Evolutionary conservation across 1,140 invertebrate genomes (phyloP), one percentile per base, ranked within the genome.

Genomic region (Varroa destructor): DNA sequence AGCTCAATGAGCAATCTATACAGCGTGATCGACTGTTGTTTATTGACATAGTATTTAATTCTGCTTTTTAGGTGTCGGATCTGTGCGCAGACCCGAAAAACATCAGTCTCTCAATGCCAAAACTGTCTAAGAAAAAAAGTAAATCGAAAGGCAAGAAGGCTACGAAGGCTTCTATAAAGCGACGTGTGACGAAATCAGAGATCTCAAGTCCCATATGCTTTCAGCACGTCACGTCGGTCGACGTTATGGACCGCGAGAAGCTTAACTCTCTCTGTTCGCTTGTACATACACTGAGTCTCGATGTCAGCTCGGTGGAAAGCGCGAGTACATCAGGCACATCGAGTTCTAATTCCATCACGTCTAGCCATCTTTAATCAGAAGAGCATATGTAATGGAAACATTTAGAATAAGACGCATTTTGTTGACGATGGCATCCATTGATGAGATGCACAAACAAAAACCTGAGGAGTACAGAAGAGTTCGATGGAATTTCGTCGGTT

Each of bases 131-230:
- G 70, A 76, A 77, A 55, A 67, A 75, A 75, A 55, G 71, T 73
- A 71, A 77, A 64, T 57, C 72, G 25, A 12, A 40, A 8, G 73
- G 75, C 76, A 84, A 83, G 78, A 83, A 84, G 76, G 84, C 78
- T 83, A 84, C 77, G 0, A 84, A 83, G 77, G 82, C 83, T 64
- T 78, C 81, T 4, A 81, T 83, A 54, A 56, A 71, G 37, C 25
- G 54, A 40, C 40, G 57, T 46, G 56, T 25, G 36, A 25, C 67
- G 40, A 91, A 91, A 78, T 85, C 84, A 64, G 88, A 91, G 77
- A 92, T 92, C 74, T 91, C 89, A 12, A 85, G 87, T 75, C 90
- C 90, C 0, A 91, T 89, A 78, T 88, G 88, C 76, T 92, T 92
- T 79, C 87, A 90, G 72, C 90, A 92, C 77, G 85, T 92, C 61